Percentiles rank a stretch among this genome's conserved stretches.
phyloP scores from a whole-genome alignment of 1,140 invertebrate species.

The Monochamus saltuarius region DNA sequence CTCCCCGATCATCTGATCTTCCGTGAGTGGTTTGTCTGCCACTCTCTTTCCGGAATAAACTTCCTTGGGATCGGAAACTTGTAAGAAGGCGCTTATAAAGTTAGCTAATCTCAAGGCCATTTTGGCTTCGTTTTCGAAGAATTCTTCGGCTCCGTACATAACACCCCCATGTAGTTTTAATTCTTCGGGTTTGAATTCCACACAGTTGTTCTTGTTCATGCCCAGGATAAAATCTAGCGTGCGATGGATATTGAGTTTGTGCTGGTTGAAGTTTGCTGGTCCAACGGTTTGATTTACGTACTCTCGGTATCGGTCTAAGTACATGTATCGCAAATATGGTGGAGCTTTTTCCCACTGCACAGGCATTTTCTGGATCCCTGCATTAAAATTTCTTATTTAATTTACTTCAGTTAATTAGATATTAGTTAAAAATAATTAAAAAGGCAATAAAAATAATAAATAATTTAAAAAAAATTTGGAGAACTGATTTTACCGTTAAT shows the following conservation, averaged over 20 bases:
- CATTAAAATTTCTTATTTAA: background rate
- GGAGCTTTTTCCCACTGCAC: constrained; percentile 74
- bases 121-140: constrained; percentile 92
- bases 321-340: constrained; percentile 67
- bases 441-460: no score
- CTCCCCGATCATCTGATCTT: constrained; percentile 94
- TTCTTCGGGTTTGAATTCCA: constrained; percentile 67
- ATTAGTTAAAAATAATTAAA: no score
- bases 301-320: constrained; percentile 71
- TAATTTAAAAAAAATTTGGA: no score
- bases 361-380: constrained; percentile 80
- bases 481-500: background rate
- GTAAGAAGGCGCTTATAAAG: constrained; percentile 91
- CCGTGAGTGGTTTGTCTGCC: constrained; percentile 82
- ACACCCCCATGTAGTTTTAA: constrained; percentile 80
- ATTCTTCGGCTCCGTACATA: constrained; percentile 79
- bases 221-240: constrained; percentile 73
- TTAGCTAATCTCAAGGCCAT: constrained; percentile 93
- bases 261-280: constrained; percentile 62
- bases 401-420: no score
- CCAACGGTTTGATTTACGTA: constrained; percentile 70
- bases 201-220: constrained; percentile 73
- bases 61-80: constrained; percentile 91
- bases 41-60: constrained; percentile 90
- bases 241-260: constrained; percentile 74